Evolutionary conservation across 1,140 invertebrate species (phyloP).

Genomic region (Phymorhynchus buccinoides): DNA sequence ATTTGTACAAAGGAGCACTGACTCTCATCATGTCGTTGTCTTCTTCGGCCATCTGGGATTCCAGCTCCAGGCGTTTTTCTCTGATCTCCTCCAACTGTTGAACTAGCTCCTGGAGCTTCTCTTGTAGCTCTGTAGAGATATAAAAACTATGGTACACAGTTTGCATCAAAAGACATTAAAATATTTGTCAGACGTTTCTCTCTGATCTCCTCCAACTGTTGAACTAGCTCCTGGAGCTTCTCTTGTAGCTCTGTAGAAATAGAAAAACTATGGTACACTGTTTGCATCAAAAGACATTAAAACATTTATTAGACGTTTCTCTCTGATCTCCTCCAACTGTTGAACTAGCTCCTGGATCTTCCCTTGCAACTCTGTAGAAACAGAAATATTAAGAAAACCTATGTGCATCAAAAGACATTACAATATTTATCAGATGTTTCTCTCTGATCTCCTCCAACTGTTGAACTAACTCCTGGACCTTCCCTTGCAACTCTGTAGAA

Average conservation of each 20-base stretch:
- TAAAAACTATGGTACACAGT: too few species aligned
- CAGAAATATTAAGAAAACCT: too few species aligned
- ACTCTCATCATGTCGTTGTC: constrained; percentile 52
- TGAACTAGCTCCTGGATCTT: constrained; percentile 57
- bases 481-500: constrained; percentile 55
- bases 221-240: constrained; percentile 55
- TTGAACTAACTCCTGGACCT: constrained; percentile 55
- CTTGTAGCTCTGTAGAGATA: constrained; percentile 56
- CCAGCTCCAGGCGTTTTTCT: constrained; percentile 50
- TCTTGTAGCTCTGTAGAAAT: constrained; percentile 56
- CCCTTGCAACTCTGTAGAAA: constrained; percentile 55
- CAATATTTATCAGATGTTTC: too few species aligned
- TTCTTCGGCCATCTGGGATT: constrained; percentile 53
- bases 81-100: constrained; percentile 60
- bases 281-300: too few species aligned
- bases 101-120: constrained; percentile 55
- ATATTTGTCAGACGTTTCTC: constrained; percentile 47
- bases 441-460: constrained; percentile 61
- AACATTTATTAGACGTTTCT: constrained; percentile 46
- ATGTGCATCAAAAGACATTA: too few species aligned
- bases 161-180: too few species aligned
- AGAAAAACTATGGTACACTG: too few species aligned
- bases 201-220: constrained; percentile 61
- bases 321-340: constrained; percentile 60
- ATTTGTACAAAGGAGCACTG: too few species aligned